Conservation (phyloP, 2,113 vertebrate genomes). For the Cynoglossus semilaevis region DNA sequence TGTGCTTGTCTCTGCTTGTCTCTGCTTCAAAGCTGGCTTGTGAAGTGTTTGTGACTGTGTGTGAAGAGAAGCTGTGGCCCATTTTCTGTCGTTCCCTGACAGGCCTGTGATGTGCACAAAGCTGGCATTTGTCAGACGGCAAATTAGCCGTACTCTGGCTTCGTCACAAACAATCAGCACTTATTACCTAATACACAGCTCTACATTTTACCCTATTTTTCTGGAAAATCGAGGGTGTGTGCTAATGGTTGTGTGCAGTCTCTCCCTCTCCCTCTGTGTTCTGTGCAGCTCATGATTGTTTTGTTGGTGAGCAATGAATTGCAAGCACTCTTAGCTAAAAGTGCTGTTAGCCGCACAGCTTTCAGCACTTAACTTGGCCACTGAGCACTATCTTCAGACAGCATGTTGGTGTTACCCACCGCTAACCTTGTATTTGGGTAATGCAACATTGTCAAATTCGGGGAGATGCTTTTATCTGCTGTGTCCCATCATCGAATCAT, state of each 20-base stretch:
- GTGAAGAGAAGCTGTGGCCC: conserved; percentile 62
- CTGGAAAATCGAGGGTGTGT: conserved; percentile 42
- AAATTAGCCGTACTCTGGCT: conserved; percentile 72
- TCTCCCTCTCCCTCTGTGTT: not conserved
- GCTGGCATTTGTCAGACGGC: conserved; percentile 67
- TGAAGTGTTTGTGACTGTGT: conserved; percentile 57
- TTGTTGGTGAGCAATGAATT: conserved; percentile 39
- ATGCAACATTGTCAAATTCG: conserved; percentile 46
- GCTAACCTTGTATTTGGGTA: conserved; percentile 41
- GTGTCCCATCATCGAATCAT: conserved; percentile 33
- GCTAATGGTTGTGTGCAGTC: not conserved
- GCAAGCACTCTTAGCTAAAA: conserved; percentile 27
- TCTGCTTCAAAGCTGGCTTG: conserved; percentile 43
- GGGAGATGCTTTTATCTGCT: conserved; percentile 50
- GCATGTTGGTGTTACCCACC: conserved; percentile 24
- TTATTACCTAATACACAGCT: conserved; percentile 64
- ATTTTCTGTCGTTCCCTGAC: conserved; percentile 68
- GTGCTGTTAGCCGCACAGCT: conserved; percentile 25
- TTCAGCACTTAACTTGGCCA: conserved; percentile 31
- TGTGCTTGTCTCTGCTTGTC: conserved; percentile 27
- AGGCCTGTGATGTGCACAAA: conserved; percentile 68
- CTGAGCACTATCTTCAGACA: conserved; percentile 27
- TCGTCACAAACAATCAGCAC: conserved; percentile 74
- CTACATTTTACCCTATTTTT: conserved; percentile 63
- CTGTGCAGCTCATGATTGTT: conserved; percentile 24